Conservation (phyloP, 2,888 invertebrate genomes). For the Acanthoscelides obtectus region DNA sequence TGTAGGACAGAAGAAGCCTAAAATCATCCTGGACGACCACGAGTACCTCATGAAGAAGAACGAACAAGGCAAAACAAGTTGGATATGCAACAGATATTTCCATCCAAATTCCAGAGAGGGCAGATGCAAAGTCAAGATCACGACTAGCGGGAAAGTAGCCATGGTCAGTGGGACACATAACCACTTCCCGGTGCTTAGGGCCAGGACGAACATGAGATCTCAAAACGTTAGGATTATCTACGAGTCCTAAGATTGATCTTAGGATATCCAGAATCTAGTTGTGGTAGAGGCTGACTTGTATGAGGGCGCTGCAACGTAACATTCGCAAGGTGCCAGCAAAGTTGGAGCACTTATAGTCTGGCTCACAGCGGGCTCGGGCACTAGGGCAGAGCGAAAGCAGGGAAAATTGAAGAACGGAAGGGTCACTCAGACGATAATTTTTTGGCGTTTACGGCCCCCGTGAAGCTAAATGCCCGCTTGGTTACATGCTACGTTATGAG, state of each 20-base stretch:
- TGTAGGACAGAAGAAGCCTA: conserved; percentile 30
- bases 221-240: neutral
- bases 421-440: too few relatives aligned
- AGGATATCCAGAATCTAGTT: too few relatives aligned
- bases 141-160: conserved; percentile 23
- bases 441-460: too few relatives aligned
- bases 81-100: conserved; percentile 30
- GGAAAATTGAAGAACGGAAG: too few relatives aligned
- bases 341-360: too few relatives aligned
- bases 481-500: too few relatives aligned
- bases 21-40: conserved; percentile 26
- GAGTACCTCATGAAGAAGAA: conserved; percentile 24
- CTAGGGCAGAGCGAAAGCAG: too few relatives aligned
- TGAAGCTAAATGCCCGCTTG: too few relatives aligned
- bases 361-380: too few relatives aligned
- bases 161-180: conserved; percentile 20
- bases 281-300: too few relatives aligned
- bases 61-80: conserved; percentile 23
- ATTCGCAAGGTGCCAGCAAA: too few relatives aligned
- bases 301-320: too few relatives aligned
- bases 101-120: conserved; percentile 18
- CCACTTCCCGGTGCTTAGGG: conserved; percentile 12
- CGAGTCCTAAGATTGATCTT: neutral
- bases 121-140: conserved; percentile 26
- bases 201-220: conserved; percentile 7